These are phyloP conservation scores for Heterodera carotae DNA, from an alignment of 1,140 invertebrate species.

Conservation along the genomic window DNA sequence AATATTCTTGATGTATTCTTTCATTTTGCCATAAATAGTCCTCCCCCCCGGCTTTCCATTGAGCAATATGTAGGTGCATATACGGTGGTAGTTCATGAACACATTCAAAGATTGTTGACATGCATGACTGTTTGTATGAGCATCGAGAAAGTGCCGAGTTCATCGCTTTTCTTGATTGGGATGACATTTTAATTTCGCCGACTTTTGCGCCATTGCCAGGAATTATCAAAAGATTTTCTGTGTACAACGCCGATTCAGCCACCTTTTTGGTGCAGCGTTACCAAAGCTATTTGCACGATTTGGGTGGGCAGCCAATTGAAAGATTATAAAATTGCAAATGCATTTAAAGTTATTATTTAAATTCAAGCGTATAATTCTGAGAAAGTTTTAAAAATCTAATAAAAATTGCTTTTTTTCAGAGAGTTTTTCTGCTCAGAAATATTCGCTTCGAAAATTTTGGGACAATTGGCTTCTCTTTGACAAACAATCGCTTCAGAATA, in stretches of 20 bases:
- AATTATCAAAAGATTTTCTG: conserved; percentile 12
- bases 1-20: too few relatives aligned
- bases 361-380: neutral
- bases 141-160: conserved; percentile 41
- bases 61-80: too few relatives aligned
- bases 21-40: too few relatives aligned
- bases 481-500: neutral
- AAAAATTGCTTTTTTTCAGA: neutral
- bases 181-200: conserved; percentile 37
- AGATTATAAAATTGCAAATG: too few relatives aligned
- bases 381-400: neutral
- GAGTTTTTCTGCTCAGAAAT: neutral
- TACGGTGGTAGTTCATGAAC: too few relatives aligned
- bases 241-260: neutral
- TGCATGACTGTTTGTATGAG: conserved; percentile 41
- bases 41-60: too few relatives aligned
- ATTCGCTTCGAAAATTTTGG: neutral
- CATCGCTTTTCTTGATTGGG: conserved; percentile 43
- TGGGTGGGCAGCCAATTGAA: neutral
- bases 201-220: conserved; percentile 7
- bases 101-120: conserved; percentile 3
- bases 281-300: neutral
- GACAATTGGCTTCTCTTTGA: neutral
- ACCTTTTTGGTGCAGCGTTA: conserved; percentile 15
- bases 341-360: neutral